Percentiles rank a stretch among this genome's conserved stretches.
Evolutionary conservation across 2,113 vertebrate species (phyloP).

Genomic region (Prionailurus viverrinus): DNA sequence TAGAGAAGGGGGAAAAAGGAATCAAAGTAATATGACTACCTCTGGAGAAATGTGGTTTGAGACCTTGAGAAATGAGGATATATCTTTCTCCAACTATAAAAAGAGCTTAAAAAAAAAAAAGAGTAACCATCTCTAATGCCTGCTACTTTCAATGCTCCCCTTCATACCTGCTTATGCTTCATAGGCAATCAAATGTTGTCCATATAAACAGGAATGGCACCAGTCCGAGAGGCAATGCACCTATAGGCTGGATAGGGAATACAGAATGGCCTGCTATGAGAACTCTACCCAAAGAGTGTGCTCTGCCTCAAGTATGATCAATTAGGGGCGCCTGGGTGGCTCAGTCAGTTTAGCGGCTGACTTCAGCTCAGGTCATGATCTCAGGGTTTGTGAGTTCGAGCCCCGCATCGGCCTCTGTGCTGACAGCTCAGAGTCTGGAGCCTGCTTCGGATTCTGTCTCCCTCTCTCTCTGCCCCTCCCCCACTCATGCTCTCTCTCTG

Average conservation of each 20-base stretch:
- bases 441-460: too few relatives aligned
- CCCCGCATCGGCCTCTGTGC: too few relatives aligned
- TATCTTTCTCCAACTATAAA: conserved; percentile 34
- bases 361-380: too few relatives aligned
- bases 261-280: background rate
- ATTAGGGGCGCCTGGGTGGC: too few relatives aligned
- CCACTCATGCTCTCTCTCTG: too few relatives aligned
- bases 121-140: background rate
- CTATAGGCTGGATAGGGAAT: background rate
- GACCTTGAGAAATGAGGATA: conserved; percentile 34
- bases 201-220: background rate
- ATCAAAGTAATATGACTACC: background rate
- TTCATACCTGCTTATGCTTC: background rate
- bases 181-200: background rate
- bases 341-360: too few relatives aligned
- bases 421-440: too few relatives aligned
- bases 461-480: too few relatives aligned
- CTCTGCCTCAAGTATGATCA: background rate
- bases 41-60: conserved; percentile 26
- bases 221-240: background rate
- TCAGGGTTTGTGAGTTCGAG: too few relatives aligned
- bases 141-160: background rate
- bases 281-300: background rate
- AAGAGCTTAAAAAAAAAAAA: background rate
- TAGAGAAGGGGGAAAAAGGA: background rate